Percentiles rank a stretch among this genome's conserved stretches.
These are phyloP conservation scores for Melanotaenia maccullochi DNA, from an alignment of 2,797 vertebrate genomes.

Conservation along the genomic window DNA sequence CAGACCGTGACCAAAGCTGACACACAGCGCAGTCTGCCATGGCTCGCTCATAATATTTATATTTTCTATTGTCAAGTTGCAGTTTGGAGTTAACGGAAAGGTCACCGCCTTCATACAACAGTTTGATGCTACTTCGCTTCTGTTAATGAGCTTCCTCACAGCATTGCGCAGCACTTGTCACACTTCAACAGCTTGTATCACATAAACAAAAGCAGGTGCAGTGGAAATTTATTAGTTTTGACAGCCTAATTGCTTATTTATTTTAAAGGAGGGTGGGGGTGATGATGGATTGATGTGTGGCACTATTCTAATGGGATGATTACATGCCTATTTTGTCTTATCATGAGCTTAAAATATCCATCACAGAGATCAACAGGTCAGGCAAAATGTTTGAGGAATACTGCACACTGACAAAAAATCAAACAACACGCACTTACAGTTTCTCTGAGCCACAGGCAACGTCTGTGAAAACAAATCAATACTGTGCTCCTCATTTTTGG, in stretches of 20 bases:
- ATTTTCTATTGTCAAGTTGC: neutral
- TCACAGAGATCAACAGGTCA: constrained; percentile 6
- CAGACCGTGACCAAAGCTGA: constrained; percentile 11
- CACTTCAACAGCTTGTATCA: constrained; percentile 18
- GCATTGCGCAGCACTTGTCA: neutral
- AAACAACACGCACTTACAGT: neutral
- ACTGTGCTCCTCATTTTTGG: neutral
- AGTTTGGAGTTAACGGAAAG: constrained; percentile 36
- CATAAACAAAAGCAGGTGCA: constrained; percentile 32
- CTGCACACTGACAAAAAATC: constrained; percentile 14
- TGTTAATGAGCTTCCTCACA: constrained; percentile 33
- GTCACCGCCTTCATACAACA: constrained; percentile 27
- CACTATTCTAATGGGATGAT: constrained; percentile 22
- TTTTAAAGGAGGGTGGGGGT: neutral
- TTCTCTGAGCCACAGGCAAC: neutral
- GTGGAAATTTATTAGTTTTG: constrained; percentile 15
- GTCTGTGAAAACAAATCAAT: constrained; percentile 43
- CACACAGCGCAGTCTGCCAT: neutral
- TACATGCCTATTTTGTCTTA: constrained; percentile 4
- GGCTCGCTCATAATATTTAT: constrained; percentile 15
- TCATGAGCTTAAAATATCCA: constrained; percentile 4
- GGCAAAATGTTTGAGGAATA: neutral
- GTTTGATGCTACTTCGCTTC: constrained; percentile 36
- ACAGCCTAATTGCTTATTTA: constrained; percentile 40
- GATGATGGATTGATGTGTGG: constrained; percentile 23